Evolutionary conservation across 2,888 invertebrate species (phyloP).

Genomic region (Cephus pulcher): DNA sequence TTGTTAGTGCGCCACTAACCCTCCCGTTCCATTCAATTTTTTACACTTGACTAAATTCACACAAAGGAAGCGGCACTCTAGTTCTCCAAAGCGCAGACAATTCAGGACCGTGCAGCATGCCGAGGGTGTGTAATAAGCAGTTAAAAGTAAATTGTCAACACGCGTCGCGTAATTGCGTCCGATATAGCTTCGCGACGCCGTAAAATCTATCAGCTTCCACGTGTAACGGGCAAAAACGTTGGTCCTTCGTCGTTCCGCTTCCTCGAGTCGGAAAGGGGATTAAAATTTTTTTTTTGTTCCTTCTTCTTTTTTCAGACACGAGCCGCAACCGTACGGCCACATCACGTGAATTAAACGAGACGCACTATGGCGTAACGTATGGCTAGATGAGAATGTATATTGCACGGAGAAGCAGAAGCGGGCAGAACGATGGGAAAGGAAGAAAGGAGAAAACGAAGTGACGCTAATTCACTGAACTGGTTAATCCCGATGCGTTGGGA

Average conservation of each 20-base stretch:
- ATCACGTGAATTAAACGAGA: not conserved
- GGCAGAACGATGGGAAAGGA: not conserved
- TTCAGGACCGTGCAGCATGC: not conserved
- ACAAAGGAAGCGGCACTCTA: not conserved
- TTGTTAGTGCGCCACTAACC: not conserved
- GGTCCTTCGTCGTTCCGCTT: not conserved
- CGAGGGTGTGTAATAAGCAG: constrained; percentile 22
- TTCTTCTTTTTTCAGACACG: not conserved
- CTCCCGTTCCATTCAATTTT: not conserved
- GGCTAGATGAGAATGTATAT: not conserved
- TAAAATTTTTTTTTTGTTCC: not conserved
- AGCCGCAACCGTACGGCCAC: not conserved
- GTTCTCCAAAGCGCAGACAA: not conserved
- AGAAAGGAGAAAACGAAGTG: not conserved
- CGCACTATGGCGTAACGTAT: not conserved
- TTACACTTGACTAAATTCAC: not conserved
- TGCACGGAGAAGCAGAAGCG: not conserved
- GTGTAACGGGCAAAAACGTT: not conserved
- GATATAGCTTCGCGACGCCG: not conserved
- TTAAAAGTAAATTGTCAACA: constrained; percentile 25
- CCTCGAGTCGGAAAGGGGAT: not conserved
- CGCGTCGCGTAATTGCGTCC: constrained; percentile 11
- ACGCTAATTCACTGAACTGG: not conserved
- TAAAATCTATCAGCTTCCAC: not conserved
- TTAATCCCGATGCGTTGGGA: not conserved